A percentile compares a stretch with the other conserved stretches of the same genome.
Evolutionary conservation across 2,888 invertebrate genomes (phyloP).

Genomic region (Drosophila nigricruria): DNA sequence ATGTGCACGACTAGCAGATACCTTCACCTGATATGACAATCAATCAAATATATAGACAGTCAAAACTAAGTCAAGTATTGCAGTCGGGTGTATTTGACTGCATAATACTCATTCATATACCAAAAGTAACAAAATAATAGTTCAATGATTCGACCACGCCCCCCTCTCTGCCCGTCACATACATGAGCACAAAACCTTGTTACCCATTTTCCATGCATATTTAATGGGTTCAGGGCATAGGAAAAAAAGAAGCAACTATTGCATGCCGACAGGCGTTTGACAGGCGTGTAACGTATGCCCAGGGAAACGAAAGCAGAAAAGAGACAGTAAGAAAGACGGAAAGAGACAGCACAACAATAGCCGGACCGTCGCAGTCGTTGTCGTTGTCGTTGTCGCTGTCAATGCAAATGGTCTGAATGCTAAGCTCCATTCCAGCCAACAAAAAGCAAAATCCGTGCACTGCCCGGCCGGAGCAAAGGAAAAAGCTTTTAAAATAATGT

Average conservation of each 20-base stretch:
- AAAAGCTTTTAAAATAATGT: slow-evolving; percentile 67
- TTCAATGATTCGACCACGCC: neutral
- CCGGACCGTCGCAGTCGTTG: slow-evolving; percentile 22
- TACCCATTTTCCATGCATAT: slow-evolving; percentile 5
- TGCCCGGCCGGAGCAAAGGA: slow-evolving; percentile 21
- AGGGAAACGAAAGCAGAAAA: slow-evolving; percentile 27
- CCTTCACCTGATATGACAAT: too few species aligned
- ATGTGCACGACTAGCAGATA: too few species aligned
- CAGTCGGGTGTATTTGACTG: neutral
- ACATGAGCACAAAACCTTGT: too few species aligned
- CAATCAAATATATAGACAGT: neutral
- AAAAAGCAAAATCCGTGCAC: slow-evolving; percentile 33
- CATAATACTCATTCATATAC: neutral
- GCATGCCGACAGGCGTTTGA: slow-evolving; percentile 70
- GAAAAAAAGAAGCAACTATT: slow-evolving; percentile 28
- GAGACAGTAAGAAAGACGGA: slow-evolving; percentile 11
- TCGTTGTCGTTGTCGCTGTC: slow-evolving; percentile 55
- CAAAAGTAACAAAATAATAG: neutral
- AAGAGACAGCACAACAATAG: slow-evolving; percentile 28
- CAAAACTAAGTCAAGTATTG: too few species aligned
- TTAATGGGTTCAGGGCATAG: slow-evolving; percentile 1
- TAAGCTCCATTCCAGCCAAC: slow-evolving; percentile 32
- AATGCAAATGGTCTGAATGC: slow-evolving; percentile 68
- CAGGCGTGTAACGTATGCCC: slow-evolving; percentile 58
- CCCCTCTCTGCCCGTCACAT: neutral